Evolutionary conservation across 2,888 invertebrate species (phyloP).

Genomic region (Scaptomyza reducta): DNA sequence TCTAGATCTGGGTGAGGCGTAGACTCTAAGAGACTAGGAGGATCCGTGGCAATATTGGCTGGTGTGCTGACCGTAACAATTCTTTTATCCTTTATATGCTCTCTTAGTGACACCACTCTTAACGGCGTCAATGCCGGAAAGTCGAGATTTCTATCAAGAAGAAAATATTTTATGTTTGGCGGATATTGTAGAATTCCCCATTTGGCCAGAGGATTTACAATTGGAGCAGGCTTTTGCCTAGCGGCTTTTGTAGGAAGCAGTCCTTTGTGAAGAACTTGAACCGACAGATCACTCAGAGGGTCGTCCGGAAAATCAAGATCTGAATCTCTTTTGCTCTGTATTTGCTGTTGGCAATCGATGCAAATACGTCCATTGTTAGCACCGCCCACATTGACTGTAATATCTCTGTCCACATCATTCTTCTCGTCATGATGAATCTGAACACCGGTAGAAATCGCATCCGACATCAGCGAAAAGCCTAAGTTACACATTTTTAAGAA

Average conservation of each 20-base stretch:
- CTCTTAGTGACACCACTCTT: too few species aligned
- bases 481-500: background rate
- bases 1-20: too few species aligned
- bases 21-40: too few species aligned
- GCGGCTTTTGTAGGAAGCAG: background rate
- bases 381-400: slow-evolving; percentile 16
- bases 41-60: too few species aligned
- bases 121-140: too few species aligned
- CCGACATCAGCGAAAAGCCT: background rate
- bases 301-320: too few species aligned
- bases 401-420: background rate
- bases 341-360: slow-evolving; percentile 31
- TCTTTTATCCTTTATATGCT: too few species aligned
- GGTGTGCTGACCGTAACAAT: too few species aligned
- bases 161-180: too few species aligned
- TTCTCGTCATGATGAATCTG: slow-evolving; percentile 3
- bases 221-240: background rate
- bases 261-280: background rate
- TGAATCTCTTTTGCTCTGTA: background rate
- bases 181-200: background rate
- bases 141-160: too few species aligned
- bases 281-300: too few species aligned
- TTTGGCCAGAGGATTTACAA: background rate
- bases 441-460: background rate
- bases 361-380: slow-evolving; percentile 19